phyloP scores from a whole-genome alignment of 2,888 invertebrate genomes.

The Leucozona laternaria region DNA sequence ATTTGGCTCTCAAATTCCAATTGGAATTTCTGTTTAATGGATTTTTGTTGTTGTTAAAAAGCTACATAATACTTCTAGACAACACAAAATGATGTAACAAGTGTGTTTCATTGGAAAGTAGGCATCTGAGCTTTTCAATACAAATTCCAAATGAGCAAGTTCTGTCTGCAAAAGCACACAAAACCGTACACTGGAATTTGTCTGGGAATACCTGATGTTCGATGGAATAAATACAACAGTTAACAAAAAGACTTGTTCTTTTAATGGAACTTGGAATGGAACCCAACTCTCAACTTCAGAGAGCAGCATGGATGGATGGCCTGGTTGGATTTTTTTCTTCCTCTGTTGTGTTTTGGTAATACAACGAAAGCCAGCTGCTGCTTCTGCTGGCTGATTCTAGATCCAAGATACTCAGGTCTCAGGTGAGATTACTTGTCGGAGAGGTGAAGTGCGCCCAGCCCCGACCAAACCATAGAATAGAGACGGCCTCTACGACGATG shows the following conservation, averaged over 20 bases:
- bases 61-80: neutral
- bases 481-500: neutral
- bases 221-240: neutral
- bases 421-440: conserved; percentile 11
- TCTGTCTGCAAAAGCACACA: conserved; percentile 36
- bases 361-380: conserved; percentile 1
- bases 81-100: conserved; percentile 67
- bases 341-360: conserved; percentile 39
- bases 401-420: conserved; percentile 18
- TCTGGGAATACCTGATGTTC: conserved; percentile 16
- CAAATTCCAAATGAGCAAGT: neutral
- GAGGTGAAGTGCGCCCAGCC: neutral
- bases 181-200: neutral
- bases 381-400: conserved; percentile 5
- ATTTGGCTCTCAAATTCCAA: neutral
- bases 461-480: neutral
- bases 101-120: conserved; percentile 52
- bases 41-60: neutral
- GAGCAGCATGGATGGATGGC: conserved; percentile 19
- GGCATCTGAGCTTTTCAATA: conserved; percentile 43
- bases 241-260: conserved; percentile 7
- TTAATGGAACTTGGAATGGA: conserved; percentile 11
- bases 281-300: conserved; percentile 1
- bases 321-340: conserved; percentile 46
- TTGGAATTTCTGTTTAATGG: neutral